phyloP scores from a whole-genome alignment of 2,113 vertebrate species.

The Stigmatopora nigra region DNA sequence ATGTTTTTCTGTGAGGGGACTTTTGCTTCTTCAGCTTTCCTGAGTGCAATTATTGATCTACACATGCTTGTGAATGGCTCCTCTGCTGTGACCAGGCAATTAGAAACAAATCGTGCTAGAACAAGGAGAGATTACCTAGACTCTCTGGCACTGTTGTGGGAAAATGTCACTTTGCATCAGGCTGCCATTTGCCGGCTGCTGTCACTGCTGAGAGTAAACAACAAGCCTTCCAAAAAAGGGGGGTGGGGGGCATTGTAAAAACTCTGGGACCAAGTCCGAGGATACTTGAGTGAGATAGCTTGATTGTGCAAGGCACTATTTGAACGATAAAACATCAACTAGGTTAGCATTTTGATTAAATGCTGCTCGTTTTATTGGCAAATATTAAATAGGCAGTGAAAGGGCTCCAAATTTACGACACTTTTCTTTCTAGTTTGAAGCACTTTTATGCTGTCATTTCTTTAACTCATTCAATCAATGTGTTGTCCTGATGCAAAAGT shows the following conservation, averaged over 20 bases:
- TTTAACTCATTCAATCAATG: no score
- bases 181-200: slow-evolving; percentile 57
- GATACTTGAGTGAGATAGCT: slow-evolving; percentile 13
- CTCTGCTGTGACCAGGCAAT: slow-evolving; percentile 66
- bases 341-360: neutral
- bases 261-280: slow-evolving; percentile 28
- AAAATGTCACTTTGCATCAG: slow-evolving; percentile 74
- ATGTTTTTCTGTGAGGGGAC: slow-evolving; percentile 18
- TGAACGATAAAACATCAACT: neutral
- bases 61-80: slow-evolving; percentile 64
- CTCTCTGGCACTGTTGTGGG: slow-evolving; percentile 51
- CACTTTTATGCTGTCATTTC: no score
- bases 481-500: no score
- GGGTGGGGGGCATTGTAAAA: slow-evolving; percentile 16
- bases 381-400: neutral
- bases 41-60: slow-evolving; percentile 67
- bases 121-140: slow-evolving; percentile 60
- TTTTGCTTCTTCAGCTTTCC: slow-evolving; percentile 42
- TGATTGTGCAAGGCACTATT: neutral
- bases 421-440: no score
- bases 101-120: slow-evolving; percentile 62
- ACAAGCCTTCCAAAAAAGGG: slow-evolving; percentile 26
- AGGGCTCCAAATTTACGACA: neutral
- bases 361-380: neutral
- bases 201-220: slow-evolving; percentile 19